Base-by-base conservation (phyloP, 2,797 vertebrate species). In the Scolopax rusticola region DNA sequence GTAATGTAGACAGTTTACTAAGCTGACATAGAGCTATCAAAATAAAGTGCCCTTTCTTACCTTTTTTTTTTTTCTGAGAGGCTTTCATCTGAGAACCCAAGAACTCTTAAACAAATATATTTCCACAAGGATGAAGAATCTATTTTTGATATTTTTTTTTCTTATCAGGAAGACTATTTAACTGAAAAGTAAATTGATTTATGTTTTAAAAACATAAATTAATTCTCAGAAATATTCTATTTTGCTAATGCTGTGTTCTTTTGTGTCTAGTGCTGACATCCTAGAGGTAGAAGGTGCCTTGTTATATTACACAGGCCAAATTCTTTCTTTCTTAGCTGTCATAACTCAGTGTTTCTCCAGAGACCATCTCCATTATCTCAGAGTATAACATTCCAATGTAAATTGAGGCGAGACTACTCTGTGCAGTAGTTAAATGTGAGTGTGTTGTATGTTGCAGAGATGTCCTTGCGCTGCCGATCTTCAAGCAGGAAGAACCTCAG, bases 401-500 rank as follows among this genome's bases (percentile, higher is more conserved):
- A 50, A 20, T 6, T 13, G 65, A 78, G n/a, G 33, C 25, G 23
- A 12, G 51, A 45, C 6, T 71, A 33, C 76, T 47, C 69, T 3
- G 1, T 74, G 1, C 73, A 36, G 36, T 56, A 15, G 4, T 9
- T 91, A 33, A 92, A 19, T 0, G 15, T 2, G 7, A 12, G 0
- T 83, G 33, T 54, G 69, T 57, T 88, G 53, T 95, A 1, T 78
- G 19, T 98, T 98, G 91, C 98, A 98, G 98, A 33, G 98, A 98
- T 97, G 98, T 98, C 59, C 98, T 98, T 25, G 97, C 98, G 0
- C 93, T 98, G 71, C 99, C 99, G 5, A 99, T 99, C 97, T 98
- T 99, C 97, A 99, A 99, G 96, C 98, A 98, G 75, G 99, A 99
- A 87, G 99, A 99, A 18, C 98, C 98, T 0, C 98, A 98, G 77